phyloP scores from a whole-genome alignment of 2,888 invertebrate genomes.

The Amorpha juglandis region DNA sequence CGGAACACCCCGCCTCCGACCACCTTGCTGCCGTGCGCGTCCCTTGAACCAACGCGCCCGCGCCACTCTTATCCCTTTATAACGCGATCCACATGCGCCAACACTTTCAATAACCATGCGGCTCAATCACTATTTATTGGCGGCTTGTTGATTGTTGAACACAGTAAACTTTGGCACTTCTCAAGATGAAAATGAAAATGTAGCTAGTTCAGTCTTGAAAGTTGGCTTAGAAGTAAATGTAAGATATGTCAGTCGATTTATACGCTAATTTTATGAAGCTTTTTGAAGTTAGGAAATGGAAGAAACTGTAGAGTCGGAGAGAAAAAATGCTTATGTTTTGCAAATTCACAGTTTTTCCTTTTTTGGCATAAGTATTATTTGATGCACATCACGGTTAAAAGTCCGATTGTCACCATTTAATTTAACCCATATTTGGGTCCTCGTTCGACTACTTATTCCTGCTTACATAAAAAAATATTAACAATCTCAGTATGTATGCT shows the following conservation, averaged over 20 bases:
- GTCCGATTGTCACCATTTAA: slow-evolving; percentile 32
- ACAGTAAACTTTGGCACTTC: slow-evolving; percentile 38
- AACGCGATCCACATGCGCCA: slow-evolving; percentile 43
- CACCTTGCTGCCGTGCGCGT: slow-evolving; percentile 85
- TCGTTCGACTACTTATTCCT: slow-evolving; percentile 34
- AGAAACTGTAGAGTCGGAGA: slow-evolving; percentile 26
- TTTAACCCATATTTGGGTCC: slow-evolving; percentile 50
- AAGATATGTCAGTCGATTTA: slow-evolving; percentile 69
- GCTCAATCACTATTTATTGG: slow-evolving; percentile 37
- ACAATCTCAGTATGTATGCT: slow-evolving; percentile 39
- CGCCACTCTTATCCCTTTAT: slow-evolving; percentile 60
- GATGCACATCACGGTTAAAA: neutral
- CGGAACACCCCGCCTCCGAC: slow-evolving; percentile 91
- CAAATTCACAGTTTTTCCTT: neutral
- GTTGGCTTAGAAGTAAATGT: slow-evolving; percentile 63
- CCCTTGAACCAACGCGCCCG: slow-evolving; percentile 75
- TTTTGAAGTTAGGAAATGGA: slow-evolving; percentile 2
- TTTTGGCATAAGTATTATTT: neutral
- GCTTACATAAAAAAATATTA: slow-evolving; percentile 29
- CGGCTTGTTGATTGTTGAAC: neutral
- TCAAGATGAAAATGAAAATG: neutral
- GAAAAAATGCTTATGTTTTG: slow-evolving; percentile 24
- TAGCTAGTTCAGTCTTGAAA: slow-evolving; percentile 66
- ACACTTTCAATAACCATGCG: slow-evolving; percentile 41
- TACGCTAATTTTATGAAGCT: slow-evolving; percentile 11